A percentile compares a stretch with the other conserved stretches of the same genome.
Conservation (phyloP, 2,113 vertebrate genomes). For the Rhinoderma darwinii region DNA sequence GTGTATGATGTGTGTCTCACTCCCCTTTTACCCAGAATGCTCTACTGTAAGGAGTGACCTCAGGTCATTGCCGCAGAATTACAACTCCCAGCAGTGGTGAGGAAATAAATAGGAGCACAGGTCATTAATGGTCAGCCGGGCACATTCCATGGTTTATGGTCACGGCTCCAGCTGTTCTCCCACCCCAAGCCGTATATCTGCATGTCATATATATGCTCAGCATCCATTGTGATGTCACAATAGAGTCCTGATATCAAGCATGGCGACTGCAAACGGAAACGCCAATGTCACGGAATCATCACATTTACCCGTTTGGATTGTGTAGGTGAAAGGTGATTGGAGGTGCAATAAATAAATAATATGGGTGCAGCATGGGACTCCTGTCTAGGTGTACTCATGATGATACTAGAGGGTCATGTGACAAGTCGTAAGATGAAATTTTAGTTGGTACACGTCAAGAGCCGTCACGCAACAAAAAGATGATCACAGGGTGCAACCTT, state of each 20-base stretch:
- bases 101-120: constrained; percentile 44
- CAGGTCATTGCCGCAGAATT: not conserved
- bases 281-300: not conserved
- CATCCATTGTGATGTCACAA: not conserved
- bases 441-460: not conserved
- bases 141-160: not conserved
- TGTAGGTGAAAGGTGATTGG: not conserved
- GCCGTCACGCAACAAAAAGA: too few species aligned
- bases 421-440: not conserved
- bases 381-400: not conserved
- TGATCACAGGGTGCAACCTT: not conserved
- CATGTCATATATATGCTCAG: not conserved
- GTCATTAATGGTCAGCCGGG: not conserved
- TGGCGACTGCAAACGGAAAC: not conserved
- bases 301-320: not conserved
- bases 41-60: constrained; percentile 6
- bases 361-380: not conserved
- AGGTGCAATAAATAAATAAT: not conserved
- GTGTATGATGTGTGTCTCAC: not conserved
- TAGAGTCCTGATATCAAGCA: too few species aligned
- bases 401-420: not conserved
- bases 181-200: not conserved
- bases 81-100: not conserved
- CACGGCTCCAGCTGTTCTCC: not conserved
- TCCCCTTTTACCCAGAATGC: constrained; percentile 32